Evolutionary conservation across 64 coral and sea anemone genomes (phyloP), one percentile per base, ranked within the genome.

Genomic region (Pocillopora verrucosa): DNA sequence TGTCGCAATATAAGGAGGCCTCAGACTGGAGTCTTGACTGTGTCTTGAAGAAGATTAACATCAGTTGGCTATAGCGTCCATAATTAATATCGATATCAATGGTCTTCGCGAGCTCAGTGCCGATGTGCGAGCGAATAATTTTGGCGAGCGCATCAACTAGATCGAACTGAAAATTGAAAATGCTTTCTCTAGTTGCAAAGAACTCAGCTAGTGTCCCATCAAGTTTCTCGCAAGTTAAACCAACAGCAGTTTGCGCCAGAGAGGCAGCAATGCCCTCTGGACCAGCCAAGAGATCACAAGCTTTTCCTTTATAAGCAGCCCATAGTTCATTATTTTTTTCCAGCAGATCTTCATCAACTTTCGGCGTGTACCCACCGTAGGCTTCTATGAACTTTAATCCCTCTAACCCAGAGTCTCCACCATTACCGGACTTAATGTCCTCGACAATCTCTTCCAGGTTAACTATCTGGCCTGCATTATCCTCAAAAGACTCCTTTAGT

Each of bases 111-210:
- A 81, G 61, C 24, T 81, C 34, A 1, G 12, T 10, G 58, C 56
- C 78, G 59, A 81, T 81, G 56, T 51, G 59, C 34, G 64, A 63
- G 20, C 86, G 70, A 20, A 88, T 45, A 0, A 91, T 80, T 41
- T 22, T 17, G 3, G 92, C 79, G 13, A 93, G 58, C 16, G 92
- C 67, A 30, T 93, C 92, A 68, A 93, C 86, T 30, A 93, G 73
- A 11, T 93, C 86, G 69, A 93, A 93, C 25, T 93, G 92, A 41
- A 93, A 93, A 36, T 93, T 87, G 59, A 93, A 93, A 25, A 93
- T 77, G 13, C 89, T 62, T 70, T 93, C 92, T 59, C 92, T 7
- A 35, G 89, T 86, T 0, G 92, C 51, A 5, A 64, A 74, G 13
- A 78, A 93, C 63, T 93, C 92, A 22, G 92, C 92, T 19, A 93